Percentiles rank a stretch among this genome's conserved stretches.
These are phyloP conservation scores for Paramormyrops kingsleyae DNA, from an alignment of 2,113 vertebrate species.

Conservation along the genomic window DNA sequence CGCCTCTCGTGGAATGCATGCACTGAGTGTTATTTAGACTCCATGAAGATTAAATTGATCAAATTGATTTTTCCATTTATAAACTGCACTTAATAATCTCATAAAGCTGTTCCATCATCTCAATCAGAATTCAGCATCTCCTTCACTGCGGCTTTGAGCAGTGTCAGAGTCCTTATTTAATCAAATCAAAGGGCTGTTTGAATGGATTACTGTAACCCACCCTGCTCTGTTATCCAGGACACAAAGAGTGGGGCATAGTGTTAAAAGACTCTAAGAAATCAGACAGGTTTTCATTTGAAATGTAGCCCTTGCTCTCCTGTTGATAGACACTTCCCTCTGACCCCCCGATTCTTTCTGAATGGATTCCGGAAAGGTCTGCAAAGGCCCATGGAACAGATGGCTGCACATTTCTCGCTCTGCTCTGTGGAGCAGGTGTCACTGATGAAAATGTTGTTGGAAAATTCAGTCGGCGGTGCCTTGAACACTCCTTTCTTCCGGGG, in stretches of 20 bases:
- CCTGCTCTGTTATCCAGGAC: background rate
- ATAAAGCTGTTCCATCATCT: conserved; percentile 18
- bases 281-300: background rate
- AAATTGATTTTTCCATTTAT: conserved; percentile 21
- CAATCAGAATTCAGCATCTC: background rate
- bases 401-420: background rate
- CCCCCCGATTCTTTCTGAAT: background rate
- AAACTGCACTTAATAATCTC: conserved; percentile 18
- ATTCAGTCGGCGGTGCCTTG: conserved; percentile 21
- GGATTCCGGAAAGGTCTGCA: background rate
- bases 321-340: background rate
- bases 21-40: background rate
- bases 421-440: conserved; percentile 23
- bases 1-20: background rate
- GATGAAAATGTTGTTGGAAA: conserved; percentile 27
- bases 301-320: background rate
- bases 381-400: background rate
- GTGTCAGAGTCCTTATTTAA: conserved; percentile 46
- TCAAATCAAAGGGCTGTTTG: conserved; percentile 54
- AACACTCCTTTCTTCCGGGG: background rate
- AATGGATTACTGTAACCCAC: conserved; percentile 51
- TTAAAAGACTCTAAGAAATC: background rate
- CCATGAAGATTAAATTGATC: conserved; percentile 19
- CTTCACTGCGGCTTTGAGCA: conserved; percentile 9
- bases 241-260: background rate